A percentile compares a stretch with the other conserved stretches of the same genome.
Evolutionary conservation across 2,113 vertebrate species (phyloP).

Genomic region (Sakesphorus luctuosus): DNA sequence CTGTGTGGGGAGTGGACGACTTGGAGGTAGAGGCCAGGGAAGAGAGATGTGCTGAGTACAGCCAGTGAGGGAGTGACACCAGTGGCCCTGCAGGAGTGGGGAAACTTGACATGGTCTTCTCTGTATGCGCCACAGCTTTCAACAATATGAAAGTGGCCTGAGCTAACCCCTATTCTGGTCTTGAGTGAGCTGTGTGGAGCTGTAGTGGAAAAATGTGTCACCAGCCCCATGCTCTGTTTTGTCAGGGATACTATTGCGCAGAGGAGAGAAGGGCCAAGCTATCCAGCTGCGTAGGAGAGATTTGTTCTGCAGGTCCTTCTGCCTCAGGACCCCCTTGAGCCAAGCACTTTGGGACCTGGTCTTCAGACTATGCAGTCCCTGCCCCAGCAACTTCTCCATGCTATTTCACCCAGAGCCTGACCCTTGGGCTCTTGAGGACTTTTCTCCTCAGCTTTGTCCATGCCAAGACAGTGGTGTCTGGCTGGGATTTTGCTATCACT

Average conservation of each 20-base stretch:
- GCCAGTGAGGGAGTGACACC: background rate
- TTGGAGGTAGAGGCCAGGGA: background rate
- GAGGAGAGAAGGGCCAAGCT: background rate
- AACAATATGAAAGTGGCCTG: rapidly evolving
- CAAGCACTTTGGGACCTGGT: background rate
- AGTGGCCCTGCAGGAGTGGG: rapidly evolving
- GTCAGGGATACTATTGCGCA: background rate
- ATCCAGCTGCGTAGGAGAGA: rapidly evolving
- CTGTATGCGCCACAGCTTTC: background rate
- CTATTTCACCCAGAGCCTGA: no score
- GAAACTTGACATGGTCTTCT: rapidly evolving
- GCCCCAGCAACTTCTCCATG: rapidly evolving
- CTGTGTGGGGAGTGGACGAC: background rate
- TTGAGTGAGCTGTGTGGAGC: background rate
- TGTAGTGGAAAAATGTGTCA: background rate
- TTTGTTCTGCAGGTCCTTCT: background rate
- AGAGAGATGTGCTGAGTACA: rapidly evolving
- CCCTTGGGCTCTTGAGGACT: rapidly evolving
- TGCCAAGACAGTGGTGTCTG: background rate
- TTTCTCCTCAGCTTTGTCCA: background rate
- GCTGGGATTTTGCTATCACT: background rate
- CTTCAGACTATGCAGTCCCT: background rate
- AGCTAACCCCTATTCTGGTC: background rate
- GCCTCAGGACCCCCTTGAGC: background rate
- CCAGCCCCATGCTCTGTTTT: background rate